A percentile compares a stretch with the other conserved stretches of the same genome.
Conservation (phyloP, 2,888 invertebrate species). For the Cactoblastis cactorum region DNA sequence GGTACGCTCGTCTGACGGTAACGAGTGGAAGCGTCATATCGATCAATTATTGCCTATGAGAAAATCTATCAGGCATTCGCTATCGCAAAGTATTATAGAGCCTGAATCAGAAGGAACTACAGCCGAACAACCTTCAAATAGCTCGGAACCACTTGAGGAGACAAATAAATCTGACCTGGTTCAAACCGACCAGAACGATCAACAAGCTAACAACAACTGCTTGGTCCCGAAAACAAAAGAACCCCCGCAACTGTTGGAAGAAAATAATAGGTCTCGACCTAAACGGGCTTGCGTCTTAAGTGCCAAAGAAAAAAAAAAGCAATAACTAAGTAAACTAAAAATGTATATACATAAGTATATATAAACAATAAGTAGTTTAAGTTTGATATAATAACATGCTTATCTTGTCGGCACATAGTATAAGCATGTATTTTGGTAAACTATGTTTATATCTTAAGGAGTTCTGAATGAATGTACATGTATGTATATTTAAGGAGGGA, state of each 20-base stretch:
- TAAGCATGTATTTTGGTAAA: too few relatives aligned
- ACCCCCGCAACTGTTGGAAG: background rate
- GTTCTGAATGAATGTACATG: too few relatives aligned
- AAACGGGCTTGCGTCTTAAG: background rate
- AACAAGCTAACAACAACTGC: background rate
- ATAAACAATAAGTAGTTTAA: too few relatives aligned
- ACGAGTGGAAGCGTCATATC: background rate
- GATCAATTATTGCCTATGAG: background rate
- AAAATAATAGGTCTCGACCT: background rate
- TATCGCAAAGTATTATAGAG: background rate
- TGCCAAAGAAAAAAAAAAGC: background rate
- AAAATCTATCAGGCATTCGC: conserved; percentile 6
- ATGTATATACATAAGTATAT: too few relatives aligned
- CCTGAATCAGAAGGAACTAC: background rate
- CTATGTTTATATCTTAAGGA: too few relatives aligned
- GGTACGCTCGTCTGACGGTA: background rate
- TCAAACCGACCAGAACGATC: background rate
- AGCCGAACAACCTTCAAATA: background rate
- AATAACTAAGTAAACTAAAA: too few relatives aligned
- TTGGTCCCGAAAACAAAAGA: background rate
- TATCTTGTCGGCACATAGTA: too few relatives aligned
- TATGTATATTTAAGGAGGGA: too few relatives aligned
- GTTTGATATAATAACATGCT: too few relatives aligned
- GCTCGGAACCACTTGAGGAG: background rate
- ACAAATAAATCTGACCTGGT: background rate